These are phyloP conservation scores for Coranthus polyacanthus DNA, from an alignment of 2,797 vertebrate genomes.

Conservation along the genomic window DNA sequence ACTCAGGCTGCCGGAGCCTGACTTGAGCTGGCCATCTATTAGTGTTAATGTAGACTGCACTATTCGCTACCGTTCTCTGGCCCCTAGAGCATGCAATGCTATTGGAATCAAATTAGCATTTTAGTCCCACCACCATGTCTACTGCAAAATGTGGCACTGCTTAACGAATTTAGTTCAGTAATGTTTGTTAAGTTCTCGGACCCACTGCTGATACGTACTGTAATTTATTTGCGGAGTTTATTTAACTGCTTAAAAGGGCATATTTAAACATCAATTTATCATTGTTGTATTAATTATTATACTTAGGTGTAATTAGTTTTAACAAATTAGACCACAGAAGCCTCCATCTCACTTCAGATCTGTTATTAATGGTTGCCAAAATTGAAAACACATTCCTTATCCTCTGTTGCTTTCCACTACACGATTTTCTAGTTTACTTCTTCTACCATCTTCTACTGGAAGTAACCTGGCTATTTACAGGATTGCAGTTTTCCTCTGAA, in stretches of 20 bases:
- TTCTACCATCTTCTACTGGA: too few relatives aligned
- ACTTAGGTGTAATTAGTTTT: conserved; percentile 51
- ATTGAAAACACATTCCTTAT: too few relatives aligned
- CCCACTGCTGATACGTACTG: conserved; percentile 16
- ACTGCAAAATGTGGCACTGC: conserved; percentile 4
- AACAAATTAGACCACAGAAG: conserved; percentile 51
- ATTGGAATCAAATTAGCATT: conserved; percentile 60
- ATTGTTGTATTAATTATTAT: conserved; percentile 43
- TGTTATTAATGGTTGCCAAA: too few relatives aligned
- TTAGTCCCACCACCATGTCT: conserved; percentile 19
- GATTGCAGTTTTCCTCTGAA: too few relatives aligned
- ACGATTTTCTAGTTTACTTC: too few relatives aligned
- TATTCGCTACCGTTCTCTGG: conserved; percentile 55
- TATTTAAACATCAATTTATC: conserved; percentile 45
- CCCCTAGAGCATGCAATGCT: conserved; percentile 48
- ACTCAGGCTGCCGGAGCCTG: conserved; percentile 38
- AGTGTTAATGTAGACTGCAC: conserved; percentile 69
- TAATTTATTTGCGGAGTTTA: too few relatives aligned
- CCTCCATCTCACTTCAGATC: conserved; percentile 31
- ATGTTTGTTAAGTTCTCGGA: conserved; percentile 15
- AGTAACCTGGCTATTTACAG: too few relatives aligned
- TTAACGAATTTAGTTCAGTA: conserved; percentile 8
- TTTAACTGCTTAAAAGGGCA: too few relatives aligned
- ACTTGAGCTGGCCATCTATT: conserved; percentile 65
- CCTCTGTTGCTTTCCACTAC: too few relatives aligned